These are phyloP conservation scores for Thera obeliscata DNA, from an alignment of 2,888 invertebrate genomes.

Conservation along the genomic window DNA sequence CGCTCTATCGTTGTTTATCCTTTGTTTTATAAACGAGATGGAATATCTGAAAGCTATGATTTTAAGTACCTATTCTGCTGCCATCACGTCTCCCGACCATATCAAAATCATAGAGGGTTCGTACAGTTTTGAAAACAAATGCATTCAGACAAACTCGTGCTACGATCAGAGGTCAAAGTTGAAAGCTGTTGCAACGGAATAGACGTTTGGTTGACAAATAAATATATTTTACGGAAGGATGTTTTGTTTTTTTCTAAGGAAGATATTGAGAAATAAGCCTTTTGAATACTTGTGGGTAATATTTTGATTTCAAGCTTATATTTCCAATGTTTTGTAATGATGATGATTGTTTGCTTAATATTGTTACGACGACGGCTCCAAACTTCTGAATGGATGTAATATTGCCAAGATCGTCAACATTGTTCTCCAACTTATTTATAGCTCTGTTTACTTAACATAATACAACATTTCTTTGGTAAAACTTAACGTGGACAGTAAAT, in stretches of 20 bases:
- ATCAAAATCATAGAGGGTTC: too few species aligned
- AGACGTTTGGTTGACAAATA: not conserved
- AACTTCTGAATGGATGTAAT: constrained; percentile 17
- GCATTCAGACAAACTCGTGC: not conserved
- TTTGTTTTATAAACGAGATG: not conserved
- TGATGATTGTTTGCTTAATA: not conserved
- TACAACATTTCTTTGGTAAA: not conserved
- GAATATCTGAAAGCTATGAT: too few species aligned
- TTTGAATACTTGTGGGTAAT: not conserved
- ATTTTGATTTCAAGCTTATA: not conserved
- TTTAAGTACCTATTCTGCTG: too few species aligned
- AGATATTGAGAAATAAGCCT: not conserved
- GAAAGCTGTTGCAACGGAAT: not conserved
- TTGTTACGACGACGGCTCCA: not conserved
- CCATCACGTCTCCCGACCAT: too few species aligned
- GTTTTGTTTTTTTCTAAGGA: too few species aligned
- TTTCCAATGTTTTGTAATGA: not conserved
- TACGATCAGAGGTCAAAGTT: constrained; percentile 5
- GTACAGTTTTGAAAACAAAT: not conserved
- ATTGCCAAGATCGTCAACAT: constrained; percentile 13
- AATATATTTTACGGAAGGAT: not conserved
- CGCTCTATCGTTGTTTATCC: not conserved
- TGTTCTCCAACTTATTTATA: constrained; percentile 22
- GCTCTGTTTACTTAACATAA: constrained; percentile 25
- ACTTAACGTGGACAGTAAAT: constrained; percentile 31